Percentiles rank a stretch among this genome's conserved stretches.
These are phyloP conservation scores for Drepana falcataria DNA, from an alignment of 2,888 invertebrate genomes.

Conservation along the genomic window DNA sequence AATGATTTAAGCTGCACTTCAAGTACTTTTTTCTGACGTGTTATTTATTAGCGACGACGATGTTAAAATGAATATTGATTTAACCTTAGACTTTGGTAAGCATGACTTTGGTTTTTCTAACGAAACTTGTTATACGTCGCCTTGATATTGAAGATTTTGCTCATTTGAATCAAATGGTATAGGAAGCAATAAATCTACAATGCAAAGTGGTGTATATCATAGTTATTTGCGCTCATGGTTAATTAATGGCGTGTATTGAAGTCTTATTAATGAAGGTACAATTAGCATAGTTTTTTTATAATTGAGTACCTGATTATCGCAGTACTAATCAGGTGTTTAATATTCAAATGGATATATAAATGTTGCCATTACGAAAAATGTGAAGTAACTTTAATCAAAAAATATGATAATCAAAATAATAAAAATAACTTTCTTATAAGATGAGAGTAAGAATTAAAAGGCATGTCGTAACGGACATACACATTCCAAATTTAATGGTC, in stretches of 20 bases:
- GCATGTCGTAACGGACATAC: no score
- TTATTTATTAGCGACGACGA: neutral
- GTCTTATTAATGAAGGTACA: neutral
- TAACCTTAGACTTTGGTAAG: constrained; percentile 9
- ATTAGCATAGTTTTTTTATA: neutral
- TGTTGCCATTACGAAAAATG: no score
- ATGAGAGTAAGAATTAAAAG: no score
- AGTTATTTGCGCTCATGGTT: neutral
- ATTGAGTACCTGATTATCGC: no score
- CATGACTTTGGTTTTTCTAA: constrained; percentile 1
- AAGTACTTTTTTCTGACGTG: neutral
- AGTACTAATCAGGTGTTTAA: no score
- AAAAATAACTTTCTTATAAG: no score
- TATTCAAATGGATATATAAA: no score
- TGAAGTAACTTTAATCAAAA: no score
- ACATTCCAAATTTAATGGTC: no score
- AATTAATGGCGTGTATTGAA: neutral
- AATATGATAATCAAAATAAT: no score
- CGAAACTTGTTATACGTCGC: neutral
- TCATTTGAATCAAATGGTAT: neutral
- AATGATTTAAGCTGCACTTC: neutral
- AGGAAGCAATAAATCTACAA: neutral
- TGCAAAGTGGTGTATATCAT: neutral
- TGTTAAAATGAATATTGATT: constrained; percentile 14
- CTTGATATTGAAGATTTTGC: neutral